Conservation (phyloP, 2,113 vertebrate genomes). For the Microcebus murinus region DNA sequence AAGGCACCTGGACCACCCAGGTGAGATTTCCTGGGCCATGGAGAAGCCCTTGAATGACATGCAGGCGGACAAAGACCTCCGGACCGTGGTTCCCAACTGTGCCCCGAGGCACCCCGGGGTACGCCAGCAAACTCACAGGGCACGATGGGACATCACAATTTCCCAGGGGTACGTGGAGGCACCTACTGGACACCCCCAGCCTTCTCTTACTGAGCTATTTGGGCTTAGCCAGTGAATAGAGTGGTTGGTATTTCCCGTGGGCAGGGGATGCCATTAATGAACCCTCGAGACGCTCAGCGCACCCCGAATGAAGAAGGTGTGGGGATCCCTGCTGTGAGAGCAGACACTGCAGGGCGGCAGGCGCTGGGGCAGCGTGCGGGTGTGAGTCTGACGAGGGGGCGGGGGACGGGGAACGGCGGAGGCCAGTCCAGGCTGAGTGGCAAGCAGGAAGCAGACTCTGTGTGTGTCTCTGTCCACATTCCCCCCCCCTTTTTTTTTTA, state of each 20-base stretch:
- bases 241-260: no score
- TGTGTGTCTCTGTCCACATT: neutral
- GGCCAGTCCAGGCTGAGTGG: neutral
- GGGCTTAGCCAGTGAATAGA: neutral
- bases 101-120: neutral
- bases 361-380: accelerated
- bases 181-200: neutral
- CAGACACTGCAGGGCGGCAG: accelerated
- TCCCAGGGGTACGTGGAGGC: neutral
- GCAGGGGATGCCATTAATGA: neutral
- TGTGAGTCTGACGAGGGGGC: accelerated
- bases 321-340: neutral
- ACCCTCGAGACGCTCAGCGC: neutral
- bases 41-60: neutral
- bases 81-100: neutral
- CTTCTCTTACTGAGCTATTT: neutral
- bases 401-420: neutral
- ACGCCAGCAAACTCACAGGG: no score
- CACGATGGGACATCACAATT: no score
- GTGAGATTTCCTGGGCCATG: neutral
- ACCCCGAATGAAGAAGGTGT: accelerated
- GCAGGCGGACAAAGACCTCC: neutral
- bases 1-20: no score
- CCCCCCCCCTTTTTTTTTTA: neutral
- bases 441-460: neutral